Evolutionary conservation across 2,113 vertebrate genomes (phyloP), one percentile per base, ranked within the genome.

Genomic region (Trematocara marginatum): DNA sequence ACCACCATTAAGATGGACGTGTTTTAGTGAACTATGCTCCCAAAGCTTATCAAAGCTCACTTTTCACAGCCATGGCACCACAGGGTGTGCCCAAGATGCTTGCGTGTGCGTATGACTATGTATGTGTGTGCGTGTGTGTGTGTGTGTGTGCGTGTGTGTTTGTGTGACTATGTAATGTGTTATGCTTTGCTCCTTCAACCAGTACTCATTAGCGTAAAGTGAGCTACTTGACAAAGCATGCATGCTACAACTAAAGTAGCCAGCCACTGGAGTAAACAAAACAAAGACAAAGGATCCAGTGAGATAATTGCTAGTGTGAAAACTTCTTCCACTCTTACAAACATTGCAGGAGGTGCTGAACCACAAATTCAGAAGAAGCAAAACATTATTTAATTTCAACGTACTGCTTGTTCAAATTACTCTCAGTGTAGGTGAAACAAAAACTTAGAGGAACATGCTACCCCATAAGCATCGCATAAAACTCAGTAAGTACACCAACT

Each of bases 41-140:
- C 82, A 90, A 88, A 88, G 86, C 89, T 82, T 90, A 45, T 90
- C 79, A 89, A 92, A 90, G 90, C 89, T 93, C 84, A 87, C 79
- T 85, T 61, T 92, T 90, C 89, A 92, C 91, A 95, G 95, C 95
- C 94, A 95, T 95, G 88, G 94, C 91, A 92, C 92, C 66, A 83
- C 23, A 81, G 57, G 51, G 61, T 10, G 90, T 91, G 91, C 89
- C 92, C 94, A 87, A 88, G 76, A 85, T 91, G 89, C 87, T 93
- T 51, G 78, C 42, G 86, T 90, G 87, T 53, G 57, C 12, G 54
- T 82, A 80, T 83, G 89, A 86, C 56, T 89, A 71, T 82, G 83
- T 84, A 35, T 66, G 61, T 23, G 90, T n/a, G n/a, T n/a, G n/a
- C 47, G 76, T 91, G 88, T 1, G 54, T 57, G 54, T 57, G 56